phyloP scores from a whole-genome alignment of 2,113 vertebrate genomes.

The Accipiter virgatus region DNA sequence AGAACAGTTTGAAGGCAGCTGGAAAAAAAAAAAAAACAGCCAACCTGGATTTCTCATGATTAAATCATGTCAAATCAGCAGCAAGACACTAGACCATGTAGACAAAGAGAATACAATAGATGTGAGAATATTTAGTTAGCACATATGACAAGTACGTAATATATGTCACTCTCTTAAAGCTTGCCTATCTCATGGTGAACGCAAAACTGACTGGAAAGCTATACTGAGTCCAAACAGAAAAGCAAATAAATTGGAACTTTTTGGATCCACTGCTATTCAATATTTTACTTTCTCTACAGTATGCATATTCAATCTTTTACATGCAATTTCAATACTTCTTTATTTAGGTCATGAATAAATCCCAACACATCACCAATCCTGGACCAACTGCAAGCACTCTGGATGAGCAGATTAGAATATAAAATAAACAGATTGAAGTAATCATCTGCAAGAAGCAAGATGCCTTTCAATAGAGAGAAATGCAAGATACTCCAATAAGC shows the following conservation, averaged over 20 bases:
- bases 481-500: background rate
- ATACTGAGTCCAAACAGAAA: background rate
- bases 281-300: background rate
- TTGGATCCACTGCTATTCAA: background rate
- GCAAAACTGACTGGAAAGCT: background rate
- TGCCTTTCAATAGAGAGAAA: background rate
- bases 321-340: background rate
- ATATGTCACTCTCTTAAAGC: background rate
- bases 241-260: background rate
- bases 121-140: no score
- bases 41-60: background rate
- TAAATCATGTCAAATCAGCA: background rate
- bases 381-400: background rate
- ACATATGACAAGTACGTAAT: background rate
- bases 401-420: background rate
- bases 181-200: background rate
- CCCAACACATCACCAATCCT: background rate
- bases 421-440: conserved; percentile 2
- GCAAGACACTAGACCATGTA: background rate
- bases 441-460: background rate
- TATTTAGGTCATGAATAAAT: conserved; percentile 11
- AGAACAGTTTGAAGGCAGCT: background rate
- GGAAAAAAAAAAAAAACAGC: background rate
- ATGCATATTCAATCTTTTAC: background rate
- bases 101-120: background rate